Conservation (phyloP, 2,888 invertebrate genomes). For the Cryptocephalus primarius region DNA sequence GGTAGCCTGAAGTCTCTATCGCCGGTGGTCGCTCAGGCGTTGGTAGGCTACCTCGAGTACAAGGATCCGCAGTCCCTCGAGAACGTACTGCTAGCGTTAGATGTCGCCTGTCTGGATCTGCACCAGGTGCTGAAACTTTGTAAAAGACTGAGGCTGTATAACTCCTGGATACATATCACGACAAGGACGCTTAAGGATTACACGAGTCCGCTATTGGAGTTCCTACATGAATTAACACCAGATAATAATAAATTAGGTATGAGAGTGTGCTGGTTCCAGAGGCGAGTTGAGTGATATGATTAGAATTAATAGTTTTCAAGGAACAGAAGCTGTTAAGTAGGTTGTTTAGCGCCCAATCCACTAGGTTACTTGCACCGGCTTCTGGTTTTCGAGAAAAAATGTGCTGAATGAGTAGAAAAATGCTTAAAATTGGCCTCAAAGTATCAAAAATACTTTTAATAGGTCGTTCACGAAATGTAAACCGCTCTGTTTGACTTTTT, state of each 20-base stretch:
- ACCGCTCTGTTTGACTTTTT: too few relatives aligned
- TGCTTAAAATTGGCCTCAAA: too few relatives aligned
- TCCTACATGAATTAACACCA: conserved; percentile 43
- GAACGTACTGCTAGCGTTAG: conserved; percentile 58
- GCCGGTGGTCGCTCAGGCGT: conserved; percentile 60
- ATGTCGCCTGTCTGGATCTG: conserved; percentile 64
- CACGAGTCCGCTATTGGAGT: conserved; percentile 59
- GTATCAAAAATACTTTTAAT: too few relatives aligned
- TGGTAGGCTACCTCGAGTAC: conserved; percentile 56
- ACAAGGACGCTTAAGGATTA: conserved; percentile 68
- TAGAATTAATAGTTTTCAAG: too few relatives aligned
- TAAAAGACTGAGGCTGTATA: conserved; percentile 50
- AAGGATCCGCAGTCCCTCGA: conserved; percentile 51
- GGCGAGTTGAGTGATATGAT: too few relatives aligned
- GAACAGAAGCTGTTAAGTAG: too few relatives aligned
- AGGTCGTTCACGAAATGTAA: too few relatives aligned
- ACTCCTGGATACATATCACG: conserved; percentile 65
- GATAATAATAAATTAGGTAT: conserved; percentile 42
- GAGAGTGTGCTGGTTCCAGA: too few relatives aligned
- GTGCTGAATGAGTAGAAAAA: too few relatives aligned
- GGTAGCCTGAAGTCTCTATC: conserved; percentile 51
- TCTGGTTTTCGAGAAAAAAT: too few relatives aligned
- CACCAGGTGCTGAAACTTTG: conserved; percentile 50
- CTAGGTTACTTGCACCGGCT: too few relatives aligned
- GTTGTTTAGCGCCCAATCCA: too few relatives aligned